Percentiles rank a stretch among this genome's conserved stretches.
Conservation (phyloP, 2,797 vertebrate genomes). For the Hafferia zeledoni region DNA sequence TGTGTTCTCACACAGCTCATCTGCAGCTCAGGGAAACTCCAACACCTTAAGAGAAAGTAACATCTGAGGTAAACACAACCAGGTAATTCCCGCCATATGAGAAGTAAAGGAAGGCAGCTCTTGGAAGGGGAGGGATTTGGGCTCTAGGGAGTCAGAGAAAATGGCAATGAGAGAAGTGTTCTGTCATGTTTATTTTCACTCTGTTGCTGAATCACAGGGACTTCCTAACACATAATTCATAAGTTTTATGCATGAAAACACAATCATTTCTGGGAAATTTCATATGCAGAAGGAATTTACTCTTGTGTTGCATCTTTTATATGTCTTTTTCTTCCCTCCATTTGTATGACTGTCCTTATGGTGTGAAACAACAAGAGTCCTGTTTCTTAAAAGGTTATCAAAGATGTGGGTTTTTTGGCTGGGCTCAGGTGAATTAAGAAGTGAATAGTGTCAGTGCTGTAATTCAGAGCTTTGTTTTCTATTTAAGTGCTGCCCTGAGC, state of each 20-base stretch:
- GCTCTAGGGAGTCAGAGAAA: background rate
- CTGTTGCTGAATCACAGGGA: background rate
- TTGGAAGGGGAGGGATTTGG: background rate
- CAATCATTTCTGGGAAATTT: background rate
- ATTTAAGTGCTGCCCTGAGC: background rate
- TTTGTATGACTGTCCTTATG: background rate
- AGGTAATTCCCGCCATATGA: background rate
- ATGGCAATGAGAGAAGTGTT: background rate
- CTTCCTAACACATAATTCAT: background rate
- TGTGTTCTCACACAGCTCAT: background rate
- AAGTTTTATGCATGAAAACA: background rate
- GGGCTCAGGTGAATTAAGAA: background rate
- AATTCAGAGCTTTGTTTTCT: background rate
- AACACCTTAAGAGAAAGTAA: background rate
- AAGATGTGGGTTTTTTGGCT: background rate
- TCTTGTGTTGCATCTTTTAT: background rate
- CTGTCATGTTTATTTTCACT: background rate
- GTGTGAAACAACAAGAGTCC: background rate
- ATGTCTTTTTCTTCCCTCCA: background rate
- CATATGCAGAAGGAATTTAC: background rate
- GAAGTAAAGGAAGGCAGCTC: background rate
- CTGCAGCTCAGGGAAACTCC: background rate
- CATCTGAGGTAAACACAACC: background rate
- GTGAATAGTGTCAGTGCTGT: background rate
- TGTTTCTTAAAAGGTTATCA: slow-evolving; percentile 17